Evolutionary conservation across 1,140 invertebrate species (phyloP).

Genomic region (Steinernema feltiae): DNA sequence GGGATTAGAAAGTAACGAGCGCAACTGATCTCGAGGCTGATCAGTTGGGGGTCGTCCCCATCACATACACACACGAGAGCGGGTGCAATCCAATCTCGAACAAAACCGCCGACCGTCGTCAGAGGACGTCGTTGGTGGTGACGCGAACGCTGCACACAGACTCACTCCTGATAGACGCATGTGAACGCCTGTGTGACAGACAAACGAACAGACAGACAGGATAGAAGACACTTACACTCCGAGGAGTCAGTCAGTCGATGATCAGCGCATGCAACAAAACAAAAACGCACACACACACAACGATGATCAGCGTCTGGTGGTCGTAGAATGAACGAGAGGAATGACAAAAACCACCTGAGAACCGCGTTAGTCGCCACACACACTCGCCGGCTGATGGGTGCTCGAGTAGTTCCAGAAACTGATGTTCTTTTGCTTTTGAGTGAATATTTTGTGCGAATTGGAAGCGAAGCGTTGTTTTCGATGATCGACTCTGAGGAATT

Average conservation of each 20-base stretch:
- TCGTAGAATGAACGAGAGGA: no score
- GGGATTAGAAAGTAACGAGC: not conserved
- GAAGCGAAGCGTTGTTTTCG: no score
- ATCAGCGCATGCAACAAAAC: not conserved
- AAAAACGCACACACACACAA: not conserved
- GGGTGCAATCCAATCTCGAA: slow-evolving; percentile 10
- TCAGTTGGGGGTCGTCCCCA: not conserved
- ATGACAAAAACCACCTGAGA: not conserved
- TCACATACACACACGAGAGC: not conserved
- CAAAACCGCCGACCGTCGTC: not conserved
- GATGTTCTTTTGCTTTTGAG: no score
- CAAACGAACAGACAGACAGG: not conserved
- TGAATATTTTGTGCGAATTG: no score
- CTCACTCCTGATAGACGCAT: not conserved
- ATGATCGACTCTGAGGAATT: no score
- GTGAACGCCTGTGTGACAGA: slow-evolving; percentile 7
- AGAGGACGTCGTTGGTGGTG: no score
- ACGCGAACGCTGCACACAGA: slow-evolving; percentile 1
- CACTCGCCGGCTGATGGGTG: no score
- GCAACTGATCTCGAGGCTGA: not conserved
- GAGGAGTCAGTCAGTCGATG: not conserved
- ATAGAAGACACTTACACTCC: not conserved
- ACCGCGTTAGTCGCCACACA: not conserved
- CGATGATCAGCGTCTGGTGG: not conserved
- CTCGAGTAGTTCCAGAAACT: no score